Base-by-base conservation (phyloP, 2,113 vertebrate species). In the Cryptotis parvus region DNA sequence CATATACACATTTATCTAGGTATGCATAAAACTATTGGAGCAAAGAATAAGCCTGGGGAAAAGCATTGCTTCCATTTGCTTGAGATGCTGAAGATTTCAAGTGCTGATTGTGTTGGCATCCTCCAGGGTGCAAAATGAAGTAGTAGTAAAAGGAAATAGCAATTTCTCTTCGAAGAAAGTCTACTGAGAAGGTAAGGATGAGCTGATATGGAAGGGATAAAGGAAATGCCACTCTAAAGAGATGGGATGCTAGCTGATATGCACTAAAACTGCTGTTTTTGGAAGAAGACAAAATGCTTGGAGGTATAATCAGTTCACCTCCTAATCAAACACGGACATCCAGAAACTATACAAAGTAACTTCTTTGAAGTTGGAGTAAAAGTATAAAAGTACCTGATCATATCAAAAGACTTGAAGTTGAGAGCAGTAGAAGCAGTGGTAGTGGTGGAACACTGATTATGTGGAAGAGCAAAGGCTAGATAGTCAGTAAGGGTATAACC, bases 51-150 rank as follows among this genome's bases (percentile, higher is more conserved):
- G 35, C 22, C 2, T 41, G 68, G 45, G 8, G 22, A 1, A 93
- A 87, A 65, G 22, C 37, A 82, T 55, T 70, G 22, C 6, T 91
- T 91, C 55, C 26, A 22, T 43, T 89, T 88, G 8, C 75, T 52
- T 78, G 39, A 78, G 45, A 76, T 69, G 43, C 69, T 77, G 31
- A 87, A 70, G 26, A 55, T 18, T 20, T 2, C 10, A 74, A 20
- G 2, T 73, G 33, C 41, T 43, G 24, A 69, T 29, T 26, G 9
- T 35, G n/a, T 45, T 91, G 18, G 61, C 8, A 26, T 78, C 73
- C 26, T 84, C 43, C 15, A 68, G 33, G 9, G 27, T 52, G 4
- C 63, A 91, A 93, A 63, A 31, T 76, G 26, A 12, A 86, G 8
- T 9, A 5, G 6, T 24, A 72, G 9, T 75, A 88, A 84, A 12